These are phyloP conservation scores for Psilopogon haemacephalus DNA, from an alignment of 2,113 vertebrate genomes.

Conservation along the genomic window DNA sequence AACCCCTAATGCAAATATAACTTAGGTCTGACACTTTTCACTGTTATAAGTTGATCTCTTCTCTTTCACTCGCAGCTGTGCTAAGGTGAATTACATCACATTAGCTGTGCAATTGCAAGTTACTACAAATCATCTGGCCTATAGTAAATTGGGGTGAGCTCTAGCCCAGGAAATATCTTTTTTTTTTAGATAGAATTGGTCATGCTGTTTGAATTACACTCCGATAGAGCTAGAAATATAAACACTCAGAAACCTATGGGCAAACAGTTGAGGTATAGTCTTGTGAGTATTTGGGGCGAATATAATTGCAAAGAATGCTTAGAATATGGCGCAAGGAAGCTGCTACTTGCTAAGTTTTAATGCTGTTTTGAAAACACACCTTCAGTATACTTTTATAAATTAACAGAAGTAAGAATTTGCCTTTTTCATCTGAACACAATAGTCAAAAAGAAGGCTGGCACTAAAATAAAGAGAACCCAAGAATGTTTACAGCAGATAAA, in stretches of 20 bases:
- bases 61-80: background rate
- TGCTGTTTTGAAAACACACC: background rate
- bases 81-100: background rate
- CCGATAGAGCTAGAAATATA: background rate
- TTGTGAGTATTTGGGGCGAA: background rate
- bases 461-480: background rate
- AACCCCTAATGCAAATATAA: background rate
- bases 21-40: background rate
- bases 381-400: background rate
- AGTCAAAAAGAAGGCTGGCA: background rate
- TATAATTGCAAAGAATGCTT: background rate
- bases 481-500: background rate
- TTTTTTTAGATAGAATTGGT: constrained; percentile 10
- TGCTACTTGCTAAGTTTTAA: background rate
- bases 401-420: background rate
- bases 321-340: background rate
- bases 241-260: background rate
- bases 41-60: background rate
- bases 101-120: background rate
- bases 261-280: background rate
- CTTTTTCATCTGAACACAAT: background rate
- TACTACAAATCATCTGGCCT: constrained; percentile 16
- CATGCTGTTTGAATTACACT: background rate
- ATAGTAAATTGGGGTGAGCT: background rate
- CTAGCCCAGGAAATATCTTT: background rate